phyloP scores from a whole-genome alignment of 2,113 vertebrate species.

The Phylloscopus trochilus region DNA sequence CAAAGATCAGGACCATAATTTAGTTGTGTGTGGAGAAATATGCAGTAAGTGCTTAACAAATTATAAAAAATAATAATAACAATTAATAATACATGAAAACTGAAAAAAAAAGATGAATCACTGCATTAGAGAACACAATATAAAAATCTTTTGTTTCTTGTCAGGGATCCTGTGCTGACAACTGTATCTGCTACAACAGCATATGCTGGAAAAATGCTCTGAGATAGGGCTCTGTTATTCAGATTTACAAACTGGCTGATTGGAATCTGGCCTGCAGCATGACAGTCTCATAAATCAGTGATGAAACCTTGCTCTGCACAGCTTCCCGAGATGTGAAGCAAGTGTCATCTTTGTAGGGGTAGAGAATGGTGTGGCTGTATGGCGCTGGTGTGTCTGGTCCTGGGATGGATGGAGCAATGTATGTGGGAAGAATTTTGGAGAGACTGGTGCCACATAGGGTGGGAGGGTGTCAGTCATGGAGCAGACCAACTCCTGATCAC shows the following conservation, averaged over 20 bases:
- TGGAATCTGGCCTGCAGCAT: neutral
- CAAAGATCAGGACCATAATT: neutral
- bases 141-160: neutral
- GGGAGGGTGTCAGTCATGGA: neutral
- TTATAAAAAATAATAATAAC: slow-evolving; percentile 23
- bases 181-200: neutral
- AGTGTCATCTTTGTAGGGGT: neutral
- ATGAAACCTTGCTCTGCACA: neutral
- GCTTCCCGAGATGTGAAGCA: neutral
- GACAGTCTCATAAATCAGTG: neutral
- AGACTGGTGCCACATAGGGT: neutral
- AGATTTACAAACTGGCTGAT: neutral
- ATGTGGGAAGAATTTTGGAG: neutral
- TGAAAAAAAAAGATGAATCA: neutral
- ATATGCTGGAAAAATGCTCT: neutral
- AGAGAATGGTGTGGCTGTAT: neutral
- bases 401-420: neutral
- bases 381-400: accelerated
- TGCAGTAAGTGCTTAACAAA: slow-evolving; percentile 20
- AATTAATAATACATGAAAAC: slow-evolving; percentile 30
- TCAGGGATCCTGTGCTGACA: neutral
- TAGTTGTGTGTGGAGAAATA: neutral
- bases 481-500: neutral
- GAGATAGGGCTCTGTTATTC: neutral
- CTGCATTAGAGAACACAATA: neutral